Evolutionary conservation across 2,888 invertebrate species (phyloP), one percentile per base, ranked within the genome.

Genomic region (Rotaria socialis): DNA sequence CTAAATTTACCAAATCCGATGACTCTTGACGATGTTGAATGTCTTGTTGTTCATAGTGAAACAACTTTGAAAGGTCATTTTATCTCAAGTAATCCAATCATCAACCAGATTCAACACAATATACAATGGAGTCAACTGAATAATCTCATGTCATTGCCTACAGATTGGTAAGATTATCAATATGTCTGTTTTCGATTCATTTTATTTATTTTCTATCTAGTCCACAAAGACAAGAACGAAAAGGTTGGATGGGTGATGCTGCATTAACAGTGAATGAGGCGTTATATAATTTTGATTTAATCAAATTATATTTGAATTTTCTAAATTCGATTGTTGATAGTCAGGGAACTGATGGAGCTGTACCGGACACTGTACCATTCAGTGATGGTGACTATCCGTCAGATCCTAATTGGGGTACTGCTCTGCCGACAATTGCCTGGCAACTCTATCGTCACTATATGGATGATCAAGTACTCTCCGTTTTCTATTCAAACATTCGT

Each of bases 191-290:
- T n/a, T n/a, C n/a, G n/a, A n/a, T n/a, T n/a, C n/a, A n/a, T n/a
- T n/a, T n/a, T n/a, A n/a, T n/a, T n/a, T n/a, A n/a, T n/a, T n/a
- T n/a, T n/a, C n/a, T n/a, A n/a, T n/a, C n/a, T 60, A 60, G 60
- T n/a, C 60, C 60, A 60, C 60, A 60, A 60, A 7, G 60, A 16
- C 11, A 60, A 14, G 60, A 60, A n/a, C 60, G 60, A 2, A 60
- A 60, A 60, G 60, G 60, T 2, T 60, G 60, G 60, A 60, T 60
- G 60, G 60, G 75, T 43, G 75, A 75, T 43, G 75, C 75, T 5
- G 35, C 75, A 0, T 19, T 75, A 22, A 35, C 75, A 4, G 41
- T 75, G 2, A 24, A 75, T 22, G 75, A 75, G 35, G 75, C 75
- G 4, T 43, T 75, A 7, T 67, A 67, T 24, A 43, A 75, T 43